Conservation (phyloP, 2,113 vertebrate species). For the Coturnix japonica region DNA sequence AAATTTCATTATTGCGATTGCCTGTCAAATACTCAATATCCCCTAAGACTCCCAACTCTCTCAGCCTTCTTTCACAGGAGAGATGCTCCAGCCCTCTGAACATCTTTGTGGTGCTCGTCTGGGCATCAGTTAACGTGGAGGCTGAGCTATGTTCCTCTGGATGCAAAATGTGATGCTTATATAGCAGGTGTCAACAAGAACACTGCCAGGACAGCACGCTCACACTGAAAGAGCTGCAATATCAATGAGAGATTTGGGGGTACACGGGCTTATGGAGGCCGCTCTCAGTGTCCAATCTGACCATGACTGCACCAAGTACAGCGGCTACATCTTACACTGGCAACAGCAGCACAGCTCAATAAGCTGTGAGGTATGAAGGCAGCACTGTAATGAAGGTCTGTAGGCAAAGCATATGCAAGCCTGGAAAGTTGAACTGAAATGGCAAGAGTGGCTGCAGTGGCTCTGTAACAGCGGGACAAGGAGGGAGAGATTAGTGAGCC, state of each 20-base stretch:
- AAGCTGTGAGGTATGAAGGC: background rate
- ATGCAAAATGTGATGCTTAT: conserved; percentile 49
- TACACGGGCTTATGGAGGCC: accelerated
- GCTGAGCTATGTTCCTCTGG: background rate
- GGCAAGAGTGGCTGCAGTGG: accelerated
- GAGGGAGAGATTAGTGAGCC: conserved; percentile 9
- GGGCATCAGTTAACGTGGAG: conserved; percentile 49
- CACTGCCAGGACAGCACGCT: background rate
- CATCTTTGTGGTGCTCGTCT: too few relatives aligned
- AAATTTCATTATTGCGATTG: background rate
- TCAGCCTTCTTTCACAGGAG: too few relatives aligned
- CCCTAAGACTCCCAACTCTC: background rate
- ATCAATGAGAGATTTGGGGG: background rate
- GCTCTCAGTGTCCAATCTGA: accelerated
- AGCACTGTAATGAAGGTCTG: background rate
- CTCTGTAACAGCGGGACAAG: background rate
- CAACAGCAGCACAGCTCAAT: background rate
- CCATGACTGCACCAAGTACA: accelerated
- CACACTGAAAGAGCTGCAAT: background rate
- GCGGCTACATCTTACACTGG: background rate
- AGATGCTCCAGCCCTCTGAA: too few relatives aligned
- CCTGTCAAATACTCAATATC: background rate
- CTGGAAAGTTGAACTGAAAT: background rate
- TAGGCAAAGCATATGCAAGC: background rate
- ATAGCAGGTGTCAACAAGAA: background rate